Percentiles rank a stretch among this genome's conserved stretches.
phyloP scores from a whole-genome alignment of 2,888 invertebrate species.

The Carpatolechia fugitivella region DNA sequence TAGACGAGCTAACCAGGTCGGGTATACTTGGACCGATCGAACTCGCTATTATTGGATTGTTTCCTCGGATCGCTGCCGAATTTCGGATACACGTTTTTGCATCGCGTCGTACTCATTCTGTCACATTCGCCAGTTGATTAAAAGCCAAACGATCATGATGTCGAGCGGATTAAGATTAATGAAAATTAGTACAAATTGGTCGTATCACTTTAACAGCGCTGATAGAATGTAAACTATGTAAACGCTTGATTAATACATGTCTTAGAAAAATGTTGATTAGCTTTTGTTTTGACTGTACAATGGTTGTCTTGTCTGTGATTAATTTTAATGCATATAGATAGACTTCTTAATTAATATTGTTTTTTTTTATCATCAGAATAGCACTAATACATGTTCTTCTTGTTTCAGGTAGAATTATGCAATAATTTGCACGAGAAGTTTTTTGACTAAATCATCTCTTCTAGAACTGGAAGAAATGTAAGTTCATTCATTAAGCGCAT shows the following conservation, averaged over 20 bases:
- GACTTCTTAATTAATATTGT: background rate
- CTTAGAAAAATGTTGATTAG: constrained; percentile 4
- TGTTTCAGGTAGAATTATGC: constrained; percentile 80
- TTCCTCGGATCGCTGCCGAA: constrained; percentile 49
- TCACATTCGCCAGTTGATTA: constrained; percentile 13
- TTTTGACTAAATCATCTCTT: constrained; percentile 55
- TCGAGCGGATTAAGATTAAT: constrained; percentile 24
- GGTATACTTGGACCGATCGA: constrained; percentile 72
- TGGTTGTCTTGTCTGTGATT: too few species aligned
- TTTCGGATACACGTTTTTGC: constrained; percentile 47
- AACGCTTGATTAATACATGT: constrained; percentile 11
- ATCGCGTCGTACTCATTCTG: background rate
- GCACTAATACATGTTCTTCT: constrained; percentile 75
- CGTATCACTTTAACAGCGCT: background rate
- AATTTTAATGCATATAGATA: background rate
- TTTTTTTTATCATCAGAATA: constrained; percentile 27
- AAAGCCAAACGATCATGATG: constrained; percentile 24
- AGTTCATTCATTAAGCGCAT: constrained; percentile 39
- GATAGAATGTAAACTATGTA: constrained; percentile 13
- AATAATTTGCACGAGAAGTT: constrained; percentile 74
- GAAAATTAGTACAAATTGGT: constrained; percentile 6
- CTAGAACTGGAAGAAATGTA: constrained; percentile 63
- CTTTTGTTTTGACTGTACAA: background rate
- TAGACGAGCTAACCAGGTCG: constrained; percentile 58
- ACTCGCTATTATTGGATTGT: constrained; percentile 70